Evolutionary conservation across 2,888 invertebrate genomes (phyloP), one percentile per base, ranked within the genome.

Genomic region (Acleris emargana): DNA sequence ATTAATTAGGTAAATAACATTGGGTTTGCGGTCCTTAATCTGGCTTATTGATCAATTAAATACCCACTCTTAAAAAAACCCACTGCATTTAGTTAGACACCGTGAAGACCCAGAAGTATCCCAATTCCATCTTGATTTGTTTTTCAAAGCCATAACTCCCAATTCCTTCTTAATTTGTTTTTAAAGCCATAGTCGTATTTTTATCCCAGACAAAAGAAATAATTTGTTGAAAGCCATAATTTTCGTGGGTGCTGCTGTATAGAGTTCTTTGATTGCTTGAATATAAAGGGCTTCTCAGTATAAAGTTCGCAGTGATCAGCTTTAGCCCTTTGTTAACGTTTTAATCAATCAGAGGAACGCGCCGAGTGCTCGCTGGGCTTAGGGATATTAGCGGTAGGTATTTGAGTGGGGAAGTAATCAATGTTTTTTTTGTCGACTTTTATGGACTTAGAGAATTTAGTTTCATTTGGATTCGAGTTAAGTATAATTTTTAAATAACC

Each of bases 311-410:
- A 77, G 83, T 89, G 89, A 91, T 91, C 91, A 89, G 85, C 82
- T 85, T 87, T 86, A 90, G 89, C 90, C 89, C 86, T 87, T 89
- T 91, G 91, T 91, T 88, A 83, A 84, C 76, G 85, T 86, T 92
- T 91, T 92, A 92, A 92, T 92, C 92, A 92, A 92, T 91, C 92
- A 91, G 80, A 79, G 82, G 82, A 74, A 72, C 73, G 71, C 74
- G 73, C 75, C 73, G 77, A 73, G 75, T 77, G 74, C 72, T 70
- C 74, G 38, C 68, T 61, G 70, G 68, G 63, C 66, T 71, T 49
- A 64, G 71, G 69, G 62, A 67, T 64, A 67, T 70, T 67, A 67
- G 60, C 62, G 57, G 67, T 70, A 22, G 64, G 53, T 59, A 63
- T 49, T 53, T 47, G 50, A 54, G 53, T 60, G 47, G 52, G 70